These are phyloP conservation scores for Acanthosepion lycidas DNA, from an alignment of 2,888 invertebrate species.

Conservation along the genomic window DNA sequence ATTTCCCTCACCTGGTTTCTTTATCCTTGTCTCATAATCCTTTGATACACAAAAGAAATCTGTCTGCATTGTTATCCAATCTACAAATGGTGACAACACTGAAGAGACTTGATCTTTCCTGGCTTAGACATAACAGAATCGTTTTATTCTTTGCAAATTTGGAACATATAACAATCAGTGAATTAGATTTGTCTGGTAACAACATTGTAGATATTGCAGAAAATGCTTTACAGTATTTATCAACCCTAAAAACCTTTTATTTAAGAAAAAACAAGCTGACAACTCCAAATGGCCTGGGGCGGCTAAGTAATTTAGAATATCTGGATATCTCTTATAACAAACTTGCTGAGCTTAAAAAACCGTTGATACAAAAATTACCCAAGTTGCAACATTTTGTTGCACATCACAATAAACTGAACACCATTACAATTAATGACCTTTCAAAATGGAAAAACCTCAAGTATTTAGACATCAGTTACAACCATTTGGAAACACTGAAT, in stretches of 20 bases:
- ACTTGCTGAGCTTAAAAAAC: constrained; percentile 48
- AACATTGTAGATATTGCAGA: background rate
- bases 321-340: constrained; percentile 58
- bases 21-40: constrained; percentile 60
- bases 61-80: constrained; percentile 54
- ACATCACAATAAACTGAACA: constrained; percentile 55
- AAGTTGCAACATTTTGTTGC: constrained; percentile 55
- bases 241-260: background rate
- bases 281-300: constrained; percentile 52
- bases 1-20: constrained; percentile 55
- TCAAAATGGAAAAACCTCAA: constrained; percentile 54
- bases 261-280: constrained; percentile 44
- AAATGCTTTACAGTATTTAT: constrained; percentile 23
- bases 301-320: constrained; percentile 51
- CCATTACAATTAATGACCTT: constrained; percentile 53
- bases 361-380: constrained; percentile 49
- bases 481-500: constrained; percentile 51
- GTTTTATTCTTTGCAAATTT: background rate
- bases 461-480: constrained; percentile 57
- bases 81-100: constrained; percentile 53
- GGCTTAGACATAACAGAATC: constrained; percentile 49
- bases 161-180: background rate
- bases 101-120: constrained; percentile 52
- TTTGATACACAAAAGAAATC: constrained; percentile 51
- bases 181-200: constrained; percentile 43